A percentile compares a stretch with the other conserved stretches of the same genome.
Evolutionary conservation across 2,113 vertebrate genomes (phyloP).

Genomic region (Nesogale talazaci): DNA sequence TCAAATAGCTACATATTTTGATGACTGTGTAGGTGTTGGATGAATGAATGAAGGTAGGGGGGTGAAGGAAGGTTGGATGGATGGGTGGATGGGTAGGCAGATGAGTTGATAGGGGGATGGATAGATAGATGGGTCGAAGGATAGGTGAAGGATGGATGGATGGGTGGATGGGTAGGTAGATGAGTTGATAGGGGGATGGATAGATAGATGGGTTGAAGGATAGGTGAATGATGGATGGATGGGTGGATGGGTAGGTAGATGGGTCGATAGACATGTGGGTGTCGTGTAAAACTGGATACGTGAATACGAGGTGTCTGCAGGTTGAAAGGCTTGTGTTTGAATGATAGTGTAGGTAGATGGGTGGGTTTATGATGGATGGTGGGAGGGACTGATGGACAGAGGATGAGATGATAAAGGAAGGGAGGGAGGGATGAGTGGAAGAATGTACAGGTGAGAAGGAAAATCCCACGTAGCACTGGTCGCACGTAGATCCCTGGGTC

Average conservation of each 20-base stretch:
- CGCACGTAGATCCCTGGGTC: not conserved
- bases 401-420: not conserved
- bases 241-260: not conserved
- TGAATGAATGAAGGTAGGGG: accelerated
- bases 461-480: no score
- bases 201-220: not conserved
- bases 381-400: not conserved
- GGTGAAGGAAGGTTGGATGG: not conserved
- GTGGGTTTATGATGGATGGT: not conserved
- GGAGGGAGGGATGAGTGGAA: not conserved
- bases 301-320: no score
- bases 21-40: not conserved
- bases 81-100: no score
- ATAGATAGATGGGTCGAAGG: not conserved
- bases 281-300: no score
- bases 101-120: not conserved
- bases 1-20: not conserved
- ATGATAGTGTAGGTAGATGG: not conserved
- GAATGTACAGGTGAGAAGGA: not conserved
- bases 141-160: not conserved
- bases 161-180: not conserved
- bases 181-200: not conserved
- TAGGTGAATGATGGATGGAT: not conserved
- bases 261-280: not conserved
- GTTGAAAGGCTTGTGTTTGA: no score